Conservation (phyloP, 2,888 invertebrate species). For the Stenurella melanura region DNA sequence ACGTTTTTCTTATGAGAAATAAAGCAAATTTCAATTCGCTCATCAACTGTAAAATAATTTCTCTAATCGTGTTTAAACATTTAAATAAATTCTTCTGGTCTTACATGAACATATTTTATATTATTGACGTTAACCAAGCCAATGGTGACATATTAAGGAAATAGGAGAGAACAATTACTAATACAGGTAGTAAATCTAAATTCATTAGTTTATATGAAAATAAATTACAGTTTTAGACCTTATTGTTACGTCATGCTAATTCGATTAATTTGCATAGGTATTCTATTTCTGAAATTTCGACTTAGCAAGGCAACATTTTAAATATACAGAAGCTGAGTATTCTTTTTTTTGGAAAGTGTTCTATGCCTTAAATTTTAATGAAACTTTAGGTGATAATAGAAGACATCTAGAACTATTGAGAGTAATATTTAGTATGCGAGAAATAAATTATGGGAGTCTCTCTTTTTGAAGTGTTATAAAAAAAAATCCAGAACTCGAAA, state of each 20-base stretch:
- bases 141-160: slow-evolving; percentile 1
- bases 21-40: slow-evolving; percentile 2
- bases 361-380: too few species aligned
- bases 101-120: neutral
- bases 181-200: neutral
- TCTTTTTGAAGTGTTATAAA: too few species aligned
- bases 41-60: neutral
- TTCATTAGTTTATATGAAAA: neutral
- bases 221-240: neutral
- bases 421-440: too few species aligned
- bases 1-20: slow-evolving; percentile 18
- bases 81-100: slow-evolving; percentile 6
- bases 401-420: too few species aligned
- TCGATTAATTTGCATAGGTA: neutral
- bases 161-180: neutral
- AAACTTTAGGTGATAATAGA: too few species aligned
- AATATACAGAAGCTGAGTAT: too few species aligned
- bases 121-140: too few species aligned
- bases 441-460: too few species aligned
- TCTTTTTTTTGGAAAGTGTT: too few species aligned
- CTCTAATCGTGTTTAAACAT: neutral
- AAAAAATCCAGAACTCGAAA: too few species aligned
- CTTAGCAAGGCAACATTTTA: too few species aligned
- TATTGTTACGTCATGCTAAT: neutral
- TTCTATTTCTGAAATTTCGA: too few species aligned